Evolutionary conservation across 2,113 vertebrate genomes (phyloP), one percentile per base, ranked within the genome.

Genomic region (Eulemur rufifrons): DNA sequence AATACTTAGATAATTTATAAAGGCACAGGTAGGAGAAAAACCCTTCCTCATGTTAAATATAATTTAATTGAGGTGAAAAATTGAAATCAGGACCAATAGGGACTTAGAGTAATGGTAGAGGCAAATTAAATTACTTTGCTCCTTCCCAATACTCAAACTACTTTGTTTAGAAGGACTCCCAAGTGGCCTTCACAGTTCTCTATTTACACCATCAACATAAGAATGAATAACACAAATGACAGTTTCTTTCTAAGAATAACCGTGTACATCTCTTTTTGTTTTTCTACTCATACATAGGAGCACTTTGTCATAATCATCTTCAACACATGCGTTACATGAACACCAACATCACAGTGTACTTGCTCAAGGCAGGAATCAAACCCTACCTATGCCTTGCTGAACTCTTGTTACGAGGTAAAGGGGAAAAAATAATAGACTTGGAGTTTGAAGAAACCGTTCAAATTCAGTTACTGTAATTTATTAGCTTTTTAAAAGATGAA

Each of bases 401-500:
- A 89, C 13, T 64, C 42, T 37, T 80, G 2, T 34, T 81, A 77
- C 66, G 13, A 95, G 2, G 42, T 32, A 76, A 74, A 88, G 15
- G 5, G 20, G 3, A 25, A 52, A 63, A n/a, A 78, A 50, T 32
- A 86, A 66, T 14, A 93, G 76, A 78, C 42, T 54, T 78, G 32
- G 27, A 82, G 23, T 80, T 52, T 92, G 69, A 21, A 96, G 93
- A 94, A 89, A 89, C 7, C 89, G 8, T 81, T 90, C 29, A 95
- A 94, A 94, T 82, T 91, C 10, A 89, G 32, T 34, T 88, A 86
- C 1, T 89, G 12, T 42, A 90, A 82, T 64, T 86, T 92, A 69
- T 73, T 90, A 95, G n/a, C 29, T 76, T 93, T 89, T 74, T 61
- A 89, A 95, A 93, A 95, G 39, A 68, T 47, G 59, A 96, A 85